Evolutionary conservation across 2,797 vertebrate species (phyloP), one percentile per base, ranked within the genome.

Genomic region (Huso huso): DNA sequence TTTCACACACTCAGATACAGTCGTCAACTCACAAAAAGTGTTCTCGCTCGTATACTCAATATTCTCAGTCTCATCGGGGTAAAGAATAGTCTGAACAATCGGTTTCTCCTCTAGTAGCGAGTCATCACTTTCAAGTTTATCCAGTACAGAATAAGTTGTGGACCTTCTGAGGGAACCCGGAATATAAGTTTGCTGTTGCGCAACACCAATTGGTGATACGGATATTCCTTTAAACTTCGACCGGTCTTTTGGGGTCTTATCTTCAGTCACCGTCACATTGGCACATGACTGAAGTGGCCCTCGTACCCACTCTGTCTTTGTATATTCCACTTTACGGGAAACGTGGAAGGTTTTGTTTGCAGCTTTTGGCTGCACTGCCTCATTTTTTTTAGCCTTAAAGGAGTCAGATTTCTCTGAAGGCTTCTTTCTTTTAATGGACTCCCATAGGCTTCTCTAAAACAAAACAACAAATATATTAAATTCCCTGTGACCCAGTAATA

Each of bases 391-490:
- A 62, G 64, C 70, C 62, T 73, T 78, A 8, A 76, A 79, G 23
- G 74, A 72, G 5, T 63, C 52, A 0, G 74, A 72, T 10, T 71
- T 70, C 59, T 71, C 80, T 2, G 68, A 75, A 11, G 67, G 73
- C 51, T 69, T 88, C 78, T 93, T 95, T 70, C 87, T 91, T 80
- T 92, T 96, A 73, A 92, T 89, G 5, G 87, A 79, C 75, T 95
- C 87, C 95, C 95, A 97, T 74, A 96, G 83, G 70, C 84, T 93
- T 77, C 77, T 94, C 96, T 98, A 82, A 71, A 87, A 87, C 64
- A 68, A 13, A 74, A 2, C 23, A 37, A 37, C 37, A 66, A 67
- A 57, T 23, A 48, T 55, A 51, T 52, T 10, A 50, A 50, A 66
- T 49, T 53, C 49, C 37, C 50, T 58, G 7, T 58, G 7, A 12